A percentile compares a stretch with the other conserved stretches of the same genome.
Conservation (phyloP, 2,797 vertebrate species). For the Poeciliopsis paucimaculata region DNA sequence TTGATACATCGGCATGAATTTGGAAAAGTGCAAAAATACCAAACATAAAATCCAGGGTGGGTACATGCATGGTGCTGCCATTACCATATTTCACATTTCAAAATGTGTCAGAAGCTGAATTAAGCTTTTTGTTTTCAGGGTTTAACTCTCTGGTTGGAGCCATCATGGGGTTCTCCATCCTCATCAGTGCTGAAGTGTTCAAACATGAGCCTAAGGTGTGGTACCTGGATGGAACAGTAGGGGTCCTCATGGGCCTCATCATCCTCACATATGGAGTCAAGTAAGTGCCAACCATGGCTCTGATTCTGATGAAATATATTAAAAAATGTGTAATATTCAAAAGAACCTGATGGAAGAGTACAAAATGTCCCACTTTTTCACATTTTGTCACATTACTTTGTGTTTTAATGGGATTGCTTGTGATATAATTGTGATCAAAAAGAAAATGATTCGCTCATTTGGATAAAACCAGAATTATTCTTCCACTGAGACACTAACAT, state of each 20-base stretch:
- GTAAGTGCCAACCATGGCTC: slow-evolving; percentile 73
- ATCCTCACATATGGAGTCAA: slow-evolving; percentile 95
- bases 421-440: neutral
- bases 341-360: neutral
- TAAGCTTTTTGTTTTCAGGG: slow-evolving; percentile 69
- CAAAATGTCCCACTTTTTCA: neutral
- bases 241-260: slow-evolving; percentile 94
- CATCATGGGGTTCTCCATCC: slow-evolving; percentile 98
- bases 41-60: too few species aligned
- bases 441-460: neutral
- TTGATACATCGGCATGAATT: too few species aligned
- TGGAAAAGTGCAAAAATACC: too few species aligned
- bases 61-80: neutral
- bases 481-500: too few species aligned
- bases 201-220: slow-evolving; percentile 92
- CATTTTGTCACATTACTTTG: neutral
- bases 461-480: too few species aligned
- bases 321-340: neutral
- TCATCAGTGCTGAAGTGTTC: slow-evolving; percentile 95
- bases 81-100: neutral
- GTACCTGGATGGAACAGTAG: slow-evolving; percentile 94
- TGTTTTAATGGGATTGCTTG: neutral
- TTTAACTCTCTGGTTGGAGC: slow-evolving; percentile 97
- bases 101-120: neutral
- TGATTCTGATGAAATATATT: neutral